phyloP scores from a whole-genome alignment of 1,140 invertebrate species.

The Diorhabda carinulata region DNA sequence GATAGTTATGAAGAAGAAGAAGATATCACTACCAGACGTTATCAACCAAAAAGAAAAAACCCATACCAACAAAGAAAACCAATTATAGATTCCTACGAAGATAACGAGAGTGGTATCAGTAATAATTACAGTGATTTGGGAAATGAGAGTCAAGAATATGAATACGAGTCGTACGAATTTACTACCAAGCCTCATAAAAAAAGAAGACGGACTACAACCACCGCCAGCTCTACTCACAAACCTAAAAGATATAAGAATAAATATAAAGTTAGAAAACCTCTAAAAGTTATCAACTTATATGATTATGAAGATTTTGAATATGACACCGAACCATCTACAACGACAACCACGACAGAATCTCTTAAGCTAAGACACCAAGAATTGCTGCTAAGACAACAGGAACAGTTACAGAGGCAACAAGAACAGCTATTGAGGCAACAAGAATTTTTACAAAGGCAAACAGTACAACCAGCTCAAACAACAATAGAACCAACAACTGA shows the following conservation, averaged over 20 bases:
- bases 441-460: conserved; percentile 7
- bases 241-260: conserved; percentile 9
- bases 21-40: conserved; percentile 10
- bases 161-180: conserved; percentile 18
- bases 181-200: conserved; percentile 17
- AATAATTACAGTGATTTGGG: conserved; percentile 8
- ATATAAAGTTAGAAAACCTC: conserved; percentile 5
- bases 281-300: neutral
- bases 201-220: conserved; percentile 9
- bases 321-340: conserved; percentile 10
- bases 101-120: conserved; percentile 16
- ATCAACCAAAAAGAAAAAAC: conserved; percentile 7
- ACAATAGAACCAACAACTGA: neutral
- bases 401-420: conserved; percentile 1
- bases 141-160: conserved; percentile 5
- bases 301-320: conserved; percentile 16
- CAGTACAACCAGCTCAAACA: neutral
- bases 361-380: neutral
- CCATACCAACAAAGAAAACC: conserved; percentile 9
- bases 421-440: conserved; percentile 1
- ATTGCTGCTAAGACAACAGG: neutral
- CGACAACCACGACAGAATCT: conserved; percentile 7
- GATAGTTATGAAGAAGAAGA: conserved; percentile 20
- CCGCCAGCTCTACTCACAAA: neutral
- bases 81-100: conserved; percentile 18